Conservation (phyloP, 2,113 vertebrate genomes). For the Perognathus longimembris region DNA sequence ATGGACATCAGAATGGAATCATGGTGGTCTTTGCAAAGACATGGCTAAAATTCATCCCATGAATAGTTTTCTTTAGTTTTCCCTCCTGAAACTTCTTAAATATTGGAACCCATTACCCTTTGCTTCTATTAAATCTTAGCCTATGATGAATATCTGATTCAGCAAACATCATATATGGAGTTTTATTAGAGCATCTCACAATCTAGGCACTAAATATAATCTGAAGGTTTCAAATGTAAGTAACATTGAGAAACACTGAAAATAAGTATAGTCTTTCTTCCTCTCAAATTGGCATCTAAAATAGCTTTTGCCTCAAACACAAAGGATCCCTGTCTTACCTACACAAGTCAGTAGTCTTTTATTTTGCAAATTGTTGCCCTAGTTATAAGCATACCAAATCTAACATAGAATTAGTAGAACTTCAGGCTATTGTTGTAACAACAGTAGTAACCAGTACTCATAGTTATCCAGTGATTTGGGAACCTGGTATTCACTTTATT, state of each 20-base stretch:
- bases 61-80: background rate
- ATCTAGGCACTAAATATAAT: background rate
- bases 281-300: background rate
- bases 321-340: constrained; percentile 6
- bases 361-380: background rate
- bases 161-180: background rate
- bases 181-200: constrained; percentile 42
- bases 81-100: constrained; percentile 11
- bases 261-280: background rate
- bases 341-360: background rate
- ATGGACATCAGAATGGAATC: background rate
- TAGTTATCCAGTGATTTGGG: background rate
- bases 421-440: background rate
- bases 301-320: constrained; percentile 47
- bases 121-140: background rate
- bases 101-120: background rate
- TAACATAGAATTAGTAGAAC: background rate
- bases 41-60: background rate
- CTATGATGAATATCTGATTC: background rate
- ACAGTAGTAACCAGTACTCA: background rate
- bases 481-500: background rate
- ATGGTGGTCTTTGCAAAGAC: background rate
- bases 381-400: background rate
- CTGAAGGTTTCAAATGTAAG: background rate
- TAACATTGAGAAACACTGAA: constrained; percentile 11